Evolutionary conservation across 2,113 vertebrate genomes (phyloP).

Genomic region (Trinectes maculatus): DNA sequence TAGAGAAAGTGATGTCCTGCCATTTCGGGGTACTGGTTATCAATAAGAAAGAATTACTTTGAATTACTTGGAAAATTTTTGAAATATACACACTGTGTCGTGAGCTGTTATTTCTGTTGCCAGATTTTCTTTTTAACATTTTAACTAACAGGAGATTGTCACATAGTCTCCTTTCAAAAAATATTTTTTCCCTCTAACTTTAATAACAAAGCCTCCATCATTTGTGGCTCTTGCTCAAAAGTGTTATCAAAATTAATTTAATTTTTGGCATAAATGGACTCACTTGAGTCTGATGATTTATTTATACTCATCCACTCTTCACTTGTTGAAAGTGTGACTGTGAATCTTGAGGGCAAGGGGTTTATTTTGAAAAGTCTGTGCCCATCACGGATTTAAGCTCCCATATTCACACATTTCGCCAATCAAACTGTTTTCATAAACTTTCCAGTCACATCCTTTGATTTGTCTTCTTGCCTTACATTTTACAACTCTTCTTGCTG

Average conservation of each 20-base stretch:
- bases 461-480: slow-evolving; percentile 4
- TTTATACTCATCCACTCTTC: slow-evolving; percentile 11
- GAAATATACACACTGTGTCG: not conserved
- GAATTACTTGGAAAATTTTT: not conserved
- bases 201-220: slow-evolving; percentile 20
- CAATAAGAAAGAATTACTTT: not conserved
- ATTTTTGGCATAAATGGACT: slow-evolving; percentile 44
- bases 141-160: slow-evolving; percentile 13
- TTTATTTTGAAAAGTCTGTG: slow-evolving; percentile 19
- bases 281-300: slow-evolving; percentile 36
- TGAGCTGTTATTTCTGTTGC: slow-evolving; percentile 7
- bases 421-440: slow-evolving; percentile 36
- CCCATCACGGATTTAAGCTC: slow-evolving; percentile 39
- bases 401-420: slow-evolving; percentile 28
- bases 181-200: slow-evolving; percentile 9
- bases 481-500: slow-evolving; percentile 15
- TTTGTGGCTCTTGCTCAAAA: slow-evolving; percentile 2
- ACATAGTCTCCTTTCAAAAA: not conserved
- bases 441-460: slow-evolving; percentile 1
- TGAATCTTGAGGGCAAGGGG: slow-evolving; percentile 33
- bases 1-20: not conserved
- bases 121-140: not conserved
- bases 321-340: slow-evolving; percentile 25
- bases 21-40: too few species aligned
- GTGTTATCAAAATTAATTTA: slow-evolving; percentile 26